Evolutionary conservation across 2,888 invertebrate species (phyloP).

Genomic region (Spialia ferax): DNA sequence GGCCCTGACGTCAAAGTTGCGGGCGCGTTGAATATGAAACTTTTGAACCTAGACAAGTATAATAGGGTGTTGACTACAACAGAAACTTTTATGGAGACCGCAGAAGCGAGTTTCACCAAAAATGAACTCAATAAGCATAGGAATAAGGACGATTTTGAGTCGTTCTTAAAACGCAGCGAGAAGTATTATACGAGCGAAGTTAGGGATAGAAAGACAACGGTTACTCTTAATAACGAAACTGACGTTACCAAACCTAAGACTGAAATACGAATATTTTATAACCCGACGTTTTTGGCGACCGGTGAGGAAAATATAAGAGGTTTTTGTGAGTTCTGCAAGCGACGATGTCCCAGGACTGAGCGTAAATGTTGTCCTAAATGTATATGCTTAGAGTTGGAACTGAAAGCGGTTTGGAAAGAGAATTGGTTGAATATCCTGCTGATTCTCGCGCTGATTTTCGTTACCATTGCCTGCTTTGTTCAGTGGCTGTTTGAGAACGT

Average conservation of each 20-base stretch:
- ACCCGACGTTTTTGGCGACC: constrained; percentile 74
- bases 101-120: constrained; percentile 76
- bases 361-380: constrained; percentile 73
- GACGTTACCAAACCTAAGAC: constrained; percentile 62
- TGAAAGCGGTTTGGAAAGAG: constrained; percentile 70
- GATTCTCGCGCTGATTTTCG: constrained; percentile 67
- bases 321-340: constrained; percentile 68
- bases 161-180: constrained; percentile 79
- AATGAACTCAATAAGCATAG: constrained; percentile 61
- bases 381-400: constrained; percentile 68
- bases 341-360: constrained; percentile 69
- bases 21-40: constrained; percentile 76
- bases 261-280: constrained; percentile 79
- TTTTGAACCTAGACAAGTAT: constrained; percentile 74
- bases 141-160: constrained; percentile 68
- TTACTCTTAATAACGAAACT: constrained; percentile 60
- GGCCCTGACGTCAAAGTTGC: constrained; percentile 73
- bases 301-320: constrained; percentile 56
- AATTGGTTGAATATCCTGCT: constrained; percentile 78
- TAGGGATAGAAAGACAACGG: constrained; percentile 65
- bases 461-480: constrained; percentile 66
- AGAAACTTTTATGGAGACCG: constrained; percentile 71
- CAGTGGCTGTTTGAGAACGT: constrained; percentile 65
- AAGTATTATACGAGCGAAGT: constrained; percentile 73
- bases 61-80: constrained; percentile 77